phyloP scores from a whole-genome alignment of 2,888 invertebrate genomes.

The Sinelater perroti region DNA sequence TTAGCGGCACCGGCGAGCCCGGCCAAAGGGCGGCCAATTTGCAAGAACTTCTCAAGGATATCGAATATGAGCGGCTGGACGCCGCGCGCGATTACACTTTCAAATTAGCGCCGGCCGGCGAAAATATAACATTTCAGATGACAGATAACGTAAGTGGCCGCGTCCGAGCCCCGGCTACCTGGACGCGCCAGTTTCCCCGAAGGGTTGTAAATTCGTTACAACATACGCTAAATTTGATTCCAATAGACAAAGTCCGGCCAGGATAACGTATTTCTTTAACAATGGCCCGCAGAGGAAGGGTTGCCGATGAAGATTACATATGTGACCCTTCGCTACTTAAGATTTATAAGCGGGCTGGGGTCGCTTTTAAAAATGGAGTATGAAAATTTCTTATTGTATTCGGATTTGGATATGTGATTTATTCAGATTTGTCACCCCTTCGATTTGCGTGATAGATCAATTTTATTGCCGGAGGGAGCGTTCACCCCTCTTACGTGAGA shows the following conservation, averaged over 20 bases:
- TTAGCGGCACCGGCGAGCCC: slow-evolving; percentile 16
- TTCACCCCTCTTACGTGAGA: slow-evolving; percentile 31
- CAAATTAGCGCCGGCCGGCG: slow-evolving; percentile 25
- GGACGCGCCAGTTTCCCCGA: slow-evolving; percentile 35
- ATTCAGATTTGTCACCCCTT: slow-evolving; percentile 44
- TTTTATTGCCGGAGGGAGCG: slow-evolving; percentile 39
- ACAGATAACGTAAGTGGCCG: slow-evolving; percentile 45
- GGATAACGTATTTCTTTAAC: slow-evolving; percentile 52
- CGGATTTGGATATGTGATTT: slow-evolving; percentile 48
- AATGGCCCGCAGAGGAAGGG: slow-evolving; percentile 47
- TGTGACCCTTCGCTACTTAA: slow-evolving; percentile 49
- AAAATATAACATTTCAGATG: slow-evolving; percentile 45
- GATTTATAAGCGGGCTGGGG: slow-evolving; percentile 51
- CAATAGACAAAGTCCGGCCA: slow-evolving; percentile 51
- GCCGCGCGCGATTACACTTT: slow-evolving; percentile 34
- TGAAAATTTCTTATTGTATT: slow-evolving; percentile 46
- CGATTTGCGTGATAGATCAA: slow-evolving; percentile 41
- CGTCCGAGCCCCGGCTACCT: slow-evolving; percentile 44
- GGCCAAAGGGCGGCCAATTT: slow-evolving; percentile 4
- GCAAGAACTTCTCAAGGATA: slow-evolving; percentile 43
- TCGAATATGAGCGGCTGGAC: slow-evolving; percentile 35
- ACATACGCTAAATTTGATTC: slow-evolving; percentile 52
- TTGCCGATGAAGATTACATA: slow-evolving; percentile 48
- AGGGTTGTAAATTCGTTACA: slow-evolving; percentile 48
- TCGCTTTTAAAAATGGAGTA: slow-evolving; percentile 45